These are phyloP conservation scores for Ophonus ardosiacus DNA, from an alignment of 2,888 invertebrate species.

Conservation along the genomic window DNA sequence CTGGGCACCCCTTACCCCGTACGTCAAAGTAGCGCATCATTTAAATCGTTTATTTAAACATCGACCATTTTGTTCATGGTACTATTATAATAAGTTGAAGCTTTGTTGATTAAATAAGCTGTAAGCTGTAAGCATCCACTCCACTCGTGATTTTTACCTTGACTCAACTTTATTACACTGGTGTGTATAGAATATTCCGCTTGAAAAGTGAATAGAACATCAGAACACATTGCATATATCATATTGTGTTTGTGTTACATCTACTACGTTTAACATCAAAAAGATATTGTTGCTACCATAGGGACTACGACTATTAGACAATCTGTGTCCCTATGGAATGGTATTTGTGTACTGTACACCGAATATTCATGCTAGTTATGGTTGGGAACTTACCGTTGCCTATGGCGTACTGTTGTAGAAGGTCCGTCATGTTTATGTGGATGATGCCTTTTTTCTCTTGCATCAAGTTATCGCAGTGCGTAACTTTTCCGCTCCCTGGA, in stretches of 20 bases:
- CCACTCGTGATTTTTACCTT: slow-evolving; percentile 56
- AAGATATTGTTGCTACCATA: not conserved
- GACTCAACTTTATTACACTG: slow-evolving; percentile 60
- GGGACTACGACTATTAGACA: not conserved
- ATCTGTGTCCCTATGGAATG: not conserved
- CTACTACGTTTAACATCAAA: slow-evolving; percentile 1
- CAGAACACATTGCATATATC: slow-evolving; percentile 11
- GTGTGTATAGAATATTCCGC: slow-evolving; percentile 56
- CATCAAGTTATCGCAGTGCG: slow-evolving; percentile 95
- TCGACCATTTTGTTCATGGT: not conserved
- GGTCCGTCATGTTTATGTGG: slow-evolving; percentile 95
- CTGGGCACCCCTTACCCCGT: no score
- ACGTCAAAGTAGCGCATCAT: no score
- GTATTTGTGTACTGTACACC: not conserved
- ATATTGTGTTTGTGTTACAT: slow-evolving; percentile 1
- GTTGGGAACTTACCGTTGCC: slow-evolving; percentile 85
- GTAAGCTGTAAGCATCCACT: slow-evolving; percentile 22
- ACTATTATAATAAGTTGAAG: not conserved
- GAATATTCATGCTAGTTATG: not conserved
- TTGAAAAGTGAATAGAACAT: slow-evolving; percentile 41
- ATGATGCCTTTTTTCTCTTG: slow-evolving; percentile 90
- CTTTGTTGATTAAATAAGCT: slow-evolving; percentile 15
- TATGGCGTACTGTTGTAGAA: slow-evolving; percentile 92
- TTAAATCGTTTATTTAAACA: no score
- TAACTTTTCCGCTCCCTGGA: slow-evolving; percentile 98